Conservation (phyloP, 2,797 vertebrate genomes). For the Steatocranus sp. region DNA sequence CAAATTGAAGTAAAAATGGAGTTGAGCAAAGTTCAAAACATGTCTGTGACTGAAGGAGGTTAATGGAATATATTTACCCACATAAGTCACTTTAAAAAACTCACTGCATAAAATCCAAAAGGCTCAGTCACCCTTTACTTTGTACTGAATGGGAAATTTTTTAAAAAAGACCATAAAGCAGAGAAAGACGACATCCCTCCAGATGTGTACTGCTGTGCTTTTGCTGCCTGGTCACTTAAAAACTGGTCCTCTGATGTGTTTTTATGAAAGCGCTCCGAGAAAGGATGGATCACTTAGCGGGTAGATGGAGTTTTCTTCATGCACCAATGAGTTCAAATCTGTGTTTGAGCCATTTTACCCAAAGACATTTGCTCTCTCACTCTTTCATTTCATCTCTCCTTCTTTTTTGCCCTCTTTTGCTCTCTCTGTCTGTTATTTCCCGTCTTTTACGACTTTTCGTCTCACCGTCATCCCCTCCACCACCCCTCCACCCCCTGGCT, state of each 20-base stretch:
- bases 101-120: neutral
- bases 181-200: neutral
- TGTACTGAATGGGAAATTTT: neutral
- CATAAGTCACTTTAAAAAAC: neutral
- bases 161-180: neutral
- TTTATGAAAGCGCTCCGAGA: neutral
- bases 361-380: neutral
- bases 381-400: neutral
- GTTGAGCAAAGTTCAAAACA: neutral
- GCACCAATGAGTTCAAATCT: constrained; percentile 7
- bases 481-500: neutral
- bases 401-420: neutral
- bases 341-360: neutral
- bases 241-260: neutral
- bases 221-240: neutral
- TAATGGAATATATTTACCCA: neutral
- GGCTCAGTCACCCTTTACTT: neutral
- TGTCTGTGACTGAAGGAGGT: neutral
- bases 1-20: neutral
- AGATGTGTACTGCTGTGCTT: neutral
- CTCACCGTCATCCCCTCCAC: neutral
- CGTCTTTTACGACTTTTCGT: neutral
- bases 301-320: constrained; percentile 7
- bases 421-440: neutral
- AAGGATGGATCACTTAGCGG: constrained; percentile 17